Conservation (phyloP, 1,140 invertebrate genomes). For the Glossosoma conforme region DNA sequence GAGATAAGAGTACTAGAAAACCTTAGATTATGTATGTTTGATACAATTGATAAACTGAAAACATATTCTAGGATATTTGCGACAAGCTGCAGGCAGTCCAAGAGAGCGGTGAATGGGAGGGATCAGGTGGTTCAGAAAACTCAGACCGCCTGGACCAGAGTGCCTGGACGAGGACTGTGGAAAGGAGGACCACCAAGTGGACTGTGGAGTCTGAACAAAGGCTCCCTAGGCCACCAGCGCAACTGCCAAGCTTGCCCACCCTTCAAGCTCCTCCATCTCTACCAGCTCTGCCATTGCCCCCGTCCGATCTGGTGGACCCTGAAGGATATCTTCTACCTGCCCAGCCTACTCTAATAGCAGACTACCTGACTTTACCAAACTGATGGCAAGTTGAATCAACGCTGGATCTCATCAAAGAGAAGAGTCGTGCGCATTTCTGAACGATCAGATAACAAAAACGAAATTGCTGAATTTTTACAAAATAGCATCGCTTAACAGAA, state of each 20-base stretch:
- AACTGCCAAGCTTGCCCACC: conserved; percentile 30
- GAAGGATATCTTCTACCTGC: conserved; percentile 58
- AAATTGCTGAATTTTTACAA: too few species aligned
- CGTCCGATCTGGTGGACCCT: conserved; percentile 43
- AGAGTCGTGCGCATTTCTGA: too few species aligned
- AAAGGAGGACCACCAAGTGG: conserved; percentile 11
- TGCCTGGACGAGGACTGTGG: conserved; percentile 13
- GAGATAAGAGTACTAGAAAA: too few species aligned
- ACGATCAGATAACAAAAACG: too few species aligned
- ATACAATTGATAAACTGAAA: too few species aligned
- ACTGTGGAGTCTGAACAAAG: conserved; percentile 24
- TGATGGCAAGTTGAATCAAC: too few species aligned
- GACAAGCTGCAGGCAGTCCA: conserved; percentile 56
- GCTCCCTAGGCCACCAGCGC: conserved; percentile 39
- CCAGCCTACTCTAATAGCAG: conserved; percentile 42
- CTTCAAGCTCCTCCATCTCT: conserved; percentile 43
- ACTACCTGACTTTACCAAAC: conserved; percentile 56
- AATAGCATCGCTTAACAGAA: too few species aligned
- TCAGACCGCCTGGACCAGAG: conserved; percentile 2
- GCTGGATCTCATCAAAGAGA: too few species aligned
- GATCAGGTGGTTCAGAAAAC: conserved; percentile 2
- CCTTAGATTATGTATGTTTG: too few species aligned
- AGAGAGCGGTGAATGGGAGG: conserved; percentile 34
- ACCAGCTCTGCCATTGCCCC: conserved; percentile 26
- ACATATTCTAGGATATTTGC: conserved; percentile 67